A percentile compares a stretch with the other conserved stretches of the same genome.
Conservation (phyloP, 2,888 invertebrate species). For the Aleiodes alternator region DNA sequence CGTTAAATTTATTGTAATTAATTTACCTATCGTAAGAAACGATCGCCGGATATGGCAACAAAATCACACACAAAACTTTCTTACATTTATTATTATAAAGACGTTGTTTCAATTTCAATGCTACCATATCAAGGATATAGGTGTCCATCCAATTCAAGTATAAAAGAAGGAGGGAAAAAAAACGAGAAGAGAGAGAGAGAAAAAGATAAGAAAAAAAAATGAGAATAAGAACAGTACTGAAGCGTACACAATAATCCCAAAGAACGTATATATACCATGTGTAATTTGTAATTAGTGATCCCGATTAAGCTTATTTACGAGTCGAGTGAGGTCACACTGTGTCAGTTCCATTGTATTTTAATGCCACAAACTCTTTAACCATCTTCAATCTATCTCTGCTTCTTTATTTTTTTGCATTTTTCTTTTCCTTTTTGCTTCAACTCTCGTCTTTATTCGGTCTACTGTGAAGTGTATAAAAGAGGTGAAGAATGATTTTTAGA, state of each 20-base stretch:
- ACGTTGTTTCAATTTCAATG: conserved; percentile 64
- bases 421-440: neutral
- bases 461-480: conserved; percentile 49
- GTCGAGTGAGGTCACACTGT: conserved; percentile 69
- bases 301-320: conserved; percentile 75
- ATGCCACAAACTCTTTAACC: conserved; percentile 57
- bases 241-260: conserved; percentile 46
- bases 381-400: conserved; percentile 30
- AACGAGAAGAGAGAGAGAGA: neutral
- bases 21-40: conserved; percentile 70
- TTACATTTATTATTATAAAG: conserved; percentile 55
- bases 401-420: neutral
- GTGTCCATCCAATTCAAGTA: conserved; percentile 56
- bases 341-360: conserved; percentile 74
- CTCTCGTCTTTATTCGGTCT: conserved; percentile 49
- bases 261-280: conserved; percentile 54
- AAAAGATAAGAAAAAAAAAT: conserved; percentile 28
- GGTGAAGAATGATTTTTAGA: conserved; percentile 48
- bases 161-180: conserved; percentile 1
- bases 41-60: conserved; percentile 50
- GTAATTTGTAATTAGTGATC: conserved; percentile 75
- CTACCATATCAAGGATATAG: conserved; percentile 19
- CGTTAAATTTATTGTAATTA: conserved; percentile 75
- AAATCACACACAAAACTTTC: conserved; percentile 45
- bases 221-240: conserved; percentile 20